Evolutionary conservation across 1,140 invertebrate genomes (phyloP), one percentile per base, ranked within the genome.

Genomic region (Pectinophora gossypiella): DNA sequence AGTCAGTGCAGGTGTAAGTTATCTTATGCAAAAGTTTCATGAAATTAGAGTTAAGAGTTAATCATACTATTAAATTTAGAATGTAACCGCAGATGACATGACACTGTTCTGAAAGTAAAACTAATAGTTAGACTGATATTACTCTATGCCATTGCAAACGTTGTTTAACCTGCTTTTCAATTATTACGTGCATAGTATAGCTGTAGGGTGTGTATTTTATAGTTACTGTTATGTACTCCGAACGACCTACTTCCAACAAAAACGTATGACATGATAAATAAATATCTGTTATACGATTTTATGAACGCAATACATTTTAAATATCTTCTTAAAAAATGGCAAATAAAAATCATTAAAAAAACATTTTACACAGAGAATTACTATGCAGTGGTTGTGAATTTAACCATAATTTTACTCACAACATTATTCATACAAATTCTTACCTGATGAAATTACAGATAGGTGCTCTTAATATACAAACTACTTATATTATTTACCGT

Each of bases 41-140:
- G 90, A 91, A 77, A 90, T 91, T 76, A 90, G 89, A 81, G 90
- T 91, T 74, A 91, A 90, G 67, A 90, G 89, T 69, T 91, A 90
- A 84, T 73, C 59, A 45, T 59, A 46, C 50, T 48, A 45, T 16
- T 18, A 15, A 13, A 1, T 18, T 27, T 40, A 40, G 27, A 32
- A 32, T 12, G 9, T 32, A n/a, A 7, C 9, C n/a, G n/a, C n/a
- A 1, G 36, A 10, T 16, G 1, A 40, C 23, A 27, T 12, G 3
- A 40, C 16, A 13, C 36, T 16, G 42, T 56, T 58, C 55, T 19
- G 49, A 55, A 53, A 49, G 35, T 40, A 51, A 58, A 59, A 61
- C 23, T 59, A 57, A 54, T 62, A 61, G 51, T 60, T 68, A 64
- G 64, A 64, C 65, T 64, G 64, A 64, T 67, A 57, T 6, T 61